A percentile compares a stretch with the other conserved stretches of the same genome.
Evolutionary conservation across 1,140 invertebrate species (phyloP).

Genomic region (Papilio machaon): DNA sequence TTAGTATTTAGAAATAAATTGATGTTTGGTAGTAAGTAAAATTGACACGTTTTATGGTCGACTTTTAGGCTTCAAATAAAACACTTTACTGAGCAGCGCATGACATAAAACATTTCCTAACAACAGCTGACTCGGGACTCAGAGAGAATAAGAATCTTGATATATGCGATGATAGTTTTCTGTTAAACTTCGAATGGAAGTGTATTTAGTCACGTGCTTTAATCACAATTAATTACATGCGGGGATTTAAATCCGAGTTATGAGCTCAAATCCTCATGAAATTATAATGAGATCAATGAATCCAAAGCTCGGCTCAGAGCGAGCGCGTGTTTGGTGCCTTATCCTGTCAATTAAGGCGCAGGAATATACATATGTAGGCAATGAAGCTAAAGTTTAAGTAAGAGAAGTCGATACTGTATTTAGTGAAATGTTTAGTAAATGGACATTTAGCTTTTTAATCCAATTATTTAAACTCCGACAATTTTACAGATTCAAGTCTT

Average conservation of each 20-base stretch:
- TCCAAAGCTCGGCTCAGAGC: neutral
- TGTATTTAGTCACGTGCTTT: neutral
- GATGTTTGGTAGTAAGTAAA: neutral
- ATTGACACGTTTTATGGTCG: neutral
- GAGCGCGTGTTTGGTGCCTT: neutral
- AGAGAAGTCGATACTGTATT: neutral
- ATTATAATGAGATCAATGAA: conserved; percentile 1
- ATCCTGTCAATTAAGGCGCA: neutral
- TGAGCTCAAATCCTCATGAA: neutral
- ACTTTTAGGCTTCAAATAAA: too few species aligned
- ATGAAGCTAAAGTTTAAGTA: neutral
- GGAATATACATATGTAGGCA: neutral
- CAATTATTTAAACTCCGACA: too few species aligned
- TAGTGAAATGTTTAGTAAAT: too few species aligned
- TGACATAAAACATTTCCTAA: neutral
- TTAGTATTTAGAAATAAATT: neutral
- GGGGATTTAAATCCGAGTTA: neutral
- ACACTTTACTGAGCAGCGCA: neutral
- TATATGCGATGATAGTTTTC: neutral
- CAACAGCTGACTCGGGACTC: too few species aligned
- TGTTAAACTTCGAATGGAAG: neutral
- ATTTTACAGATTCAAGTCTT: too few species aligned
- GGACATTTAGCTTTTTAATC: too few species aligned
- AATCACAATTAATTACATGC: neutral
- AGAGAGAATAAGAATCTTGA: neutral